Evolutionary conservation across 1,140 invertebrate species (phyloP), one percentile per base, ranked within the genome.

Genomic region (Hylaeus anthracinus): DNA sequence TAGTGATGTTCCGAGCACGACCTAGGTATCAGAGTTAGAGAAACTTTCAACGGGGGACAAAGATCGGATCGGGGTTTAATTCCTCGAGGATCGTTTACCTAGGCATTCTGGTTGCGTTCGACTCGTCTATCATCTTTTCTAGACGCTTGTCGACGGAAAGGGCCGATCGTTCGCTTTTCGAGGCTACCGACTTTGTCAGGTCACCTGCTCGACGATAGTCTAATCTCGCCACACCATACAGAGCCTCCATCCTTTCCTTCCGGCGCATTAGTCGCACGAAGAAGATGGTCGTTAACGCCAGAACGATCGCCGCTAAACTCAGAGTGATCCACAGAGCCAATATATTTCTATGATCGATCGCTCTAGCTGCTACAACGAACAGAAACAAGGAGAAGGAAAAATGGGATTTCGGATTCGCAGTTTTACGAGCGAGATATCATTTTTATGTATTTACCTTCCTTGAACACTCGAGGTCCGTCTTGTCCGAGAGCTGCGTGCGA

Each of bases 311-410:
- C 5, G 97, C 96, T 15, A 98, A 96, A 43, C 96, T 96, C 72
- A 98, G 94, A 1, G 97, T 97, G 85, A 98, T 96, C 93, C 98
- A 98, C 41, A 98, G 94, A 0, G 97, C 95, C 65, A 97, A 95
- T 90, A 98, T 97, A 88, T 95, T 94, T 83, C 84, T 87, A 10
- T 88, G 80, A 77, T 90, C 88, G 77, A 88, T 81, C 67, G 86
- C 66, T 41, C 81, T 80, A 8, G 88, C 88, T 9, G 88, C 84
- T 86, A 75, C 37, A 72, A 58, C 60, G 26, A 26, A 26, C 26
- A 26, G 26, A 26, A 26, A 26, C 26, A 26, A 26, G 26, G 26
- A 26, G 26, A 26, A 26, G 26, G 26, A 69, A 61, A 73, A 74
- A 67, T 15, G 37, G 43, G 41, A 3, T 70, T 70, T 71, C 15